Percentiles rank a stretch among this genome's conserved stretches.
phyloP scores from a whole-genome alignment of 2,797 vertebrate species.

The Pyrocephalus nanus region DNA sequence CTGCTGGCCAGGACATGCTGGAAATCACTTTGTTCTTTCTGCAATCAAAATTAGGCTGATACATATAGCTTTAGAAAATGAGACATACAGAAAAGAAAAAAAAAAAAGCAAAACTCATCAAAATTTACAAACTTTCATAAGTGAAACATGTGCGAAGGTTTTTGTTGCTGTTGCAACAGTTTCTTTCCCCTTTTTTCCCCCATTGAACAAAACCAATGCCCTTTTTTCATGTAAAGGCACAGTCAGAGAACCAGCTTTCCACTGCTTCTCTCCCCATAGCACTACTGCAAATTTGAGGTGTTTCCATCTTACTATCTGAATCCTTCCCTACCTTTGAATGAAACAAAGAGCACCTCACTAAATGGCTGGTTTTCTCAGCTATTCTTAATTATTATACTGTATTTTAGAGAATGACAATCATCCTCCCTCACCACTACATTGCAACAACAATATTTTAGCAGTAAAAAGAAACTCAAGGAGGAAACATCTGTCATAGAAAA shows the following conservation, averaged over 20 bases:
- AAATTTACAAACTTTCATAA: neutral
- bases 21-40: neutral
- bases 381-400: neutral
- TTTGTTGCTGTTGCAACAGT: neutral
- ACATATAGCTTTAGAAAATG: neutral
- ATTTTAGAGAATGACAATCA: neutral
- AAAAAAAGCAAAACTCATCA: neutral
- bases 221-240: neutral
- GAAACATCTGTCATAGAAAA: neutral
- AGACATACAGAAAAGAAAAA: neutral
- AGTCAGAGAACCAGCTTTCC: neutral
- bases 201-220: fast-evolving
- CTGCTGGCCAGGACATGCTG: neutral
- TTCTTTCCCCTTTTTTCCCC: neutral
- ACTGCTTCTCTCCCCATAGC: neutral
- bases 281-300: neutral
- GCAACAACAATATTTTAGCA: neutral
- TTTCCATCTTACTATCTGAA: neutral
- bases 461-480: neutral
- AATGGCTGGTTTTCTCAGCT: neutral
- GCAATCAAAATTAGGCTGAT: neutral
- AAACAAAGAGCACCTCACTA: neutral
- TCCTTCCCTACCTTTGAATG: neutral
- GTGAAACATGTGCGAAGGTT: neutral
- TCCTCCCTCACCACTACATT: neutral